Conservation (phyloP, 1,140 invertebrate species). For the Metaphire vulgaris region DNA sequence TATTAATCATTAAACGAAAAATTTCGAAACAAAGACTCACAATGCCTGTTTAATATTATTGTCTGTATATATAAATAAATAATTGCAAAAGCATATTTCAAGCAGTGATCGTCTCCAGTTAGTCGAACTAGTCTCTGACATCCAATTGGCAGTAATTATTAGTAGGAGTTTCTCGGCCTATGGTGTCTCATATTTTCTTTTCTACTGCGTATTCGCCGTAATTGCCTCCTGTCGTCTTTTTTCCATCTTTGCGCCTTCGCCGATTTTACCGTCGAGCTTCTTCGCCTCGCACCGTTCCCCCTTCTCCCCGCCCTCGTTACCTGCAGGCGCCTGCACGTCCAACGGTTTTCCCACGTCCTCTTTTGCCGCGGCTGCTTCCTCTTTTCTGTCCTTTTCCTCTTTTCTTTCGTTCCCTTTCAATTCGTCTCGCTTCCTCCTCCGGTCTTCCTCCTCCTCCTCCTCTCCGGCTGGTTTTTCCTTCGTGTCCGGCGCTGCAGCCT, state of each 20-base stretch:
- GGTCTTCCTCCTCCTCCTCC: neutral
- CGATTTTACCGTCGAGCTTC: neutral
- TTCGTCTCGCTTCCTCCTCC: neutral
- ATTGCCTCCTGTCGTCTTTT: too few relatives aligned
- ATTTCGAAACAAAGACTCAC: too few relatives aligned
- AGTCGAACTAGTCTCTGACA: too few relatives aligned
- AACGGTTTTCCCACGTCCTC: too few relatives aligned
- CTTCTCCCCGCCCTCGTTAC: neutral
- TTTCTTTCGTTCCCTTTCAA: neutral
- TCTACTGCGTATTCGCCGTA: neutral
- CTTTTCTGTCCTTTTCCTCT: neutral
- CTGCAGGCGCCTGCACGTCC: neutral
- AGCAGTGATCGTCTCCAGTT: too few relatives aligned
- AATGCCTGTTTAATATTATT: too few relatives aligned
- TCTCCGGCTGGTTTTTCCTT: neutral
- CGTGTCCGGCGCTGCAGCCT: neutral
- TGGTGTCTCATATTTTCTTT: neutral
- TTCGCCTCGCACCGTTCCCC: neutral
- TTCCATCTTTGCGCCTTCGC: too few relatives aligned
- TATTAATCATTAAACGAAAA: too few relatives aligned
- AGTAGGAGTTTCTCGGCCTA: neutral
- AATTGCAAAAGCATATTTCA: too few relatives aligned
- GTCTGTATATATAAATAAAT: too few relatives aligned
- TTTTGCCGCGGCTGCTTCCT: neutral
- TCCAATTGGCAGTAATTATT: too few relatives aligned